These are phyloP conservation scores for Sceloporus undulatus DNA, from an alignment of 2,113 vertebrate genomes.

Conservation along the genomic window DNA sequence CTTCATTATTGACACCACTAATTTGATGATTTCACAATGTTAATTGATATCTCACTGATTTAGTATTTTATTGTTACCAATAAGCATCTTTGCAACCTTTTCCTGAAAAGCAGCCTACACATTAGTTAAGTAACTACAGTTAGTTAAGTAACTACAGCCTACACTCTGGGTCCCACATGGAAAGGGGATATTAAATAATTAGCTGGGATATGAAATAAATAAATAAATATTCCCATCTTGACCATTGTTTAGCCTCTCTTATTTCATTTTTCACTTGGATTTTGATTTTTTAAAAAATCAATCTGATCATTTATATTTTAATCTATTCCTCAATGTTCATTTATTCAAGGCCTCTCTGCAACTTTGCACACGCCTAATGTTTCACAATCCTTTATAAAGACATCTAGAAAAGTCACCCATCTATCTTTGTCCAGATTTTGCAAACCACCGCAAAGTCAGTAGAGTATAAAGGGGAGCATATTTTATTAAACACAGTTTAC, in stretches of 20 bases:
- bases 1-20: too few species aligned
- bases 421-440: conserved; percentile 6
- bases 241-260: neutral
- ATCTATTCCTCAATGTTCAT: neutral
- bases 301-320: neutral
- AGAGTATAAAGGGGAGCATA: too few species aligned
- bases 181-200: too few species aligned
- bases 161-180: too few species aligned
- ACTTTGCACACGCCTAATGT: neutral
- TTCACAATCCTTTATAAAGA: neutral
- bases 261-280: neutral
- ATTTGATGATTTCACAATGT: neutral
- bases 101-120: neutral
- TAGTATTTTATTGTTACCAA: neutral
- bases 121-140: neutral
- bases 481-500: neutral
- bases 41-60: neutral
- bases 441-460: neutral
- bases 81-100: neutral
- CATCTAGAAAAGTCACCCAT: neutral
- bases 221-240: neutral
- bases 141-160: too few species aligned
- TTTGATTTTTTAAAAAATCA: neutral
- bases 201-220: too few species aligned
- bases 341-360: conserved; percentile 1